Evolutionary conservation across 2,888 invertebrate genomes (phyloP).

Genomic region (Fragum sueziense): DNA sequence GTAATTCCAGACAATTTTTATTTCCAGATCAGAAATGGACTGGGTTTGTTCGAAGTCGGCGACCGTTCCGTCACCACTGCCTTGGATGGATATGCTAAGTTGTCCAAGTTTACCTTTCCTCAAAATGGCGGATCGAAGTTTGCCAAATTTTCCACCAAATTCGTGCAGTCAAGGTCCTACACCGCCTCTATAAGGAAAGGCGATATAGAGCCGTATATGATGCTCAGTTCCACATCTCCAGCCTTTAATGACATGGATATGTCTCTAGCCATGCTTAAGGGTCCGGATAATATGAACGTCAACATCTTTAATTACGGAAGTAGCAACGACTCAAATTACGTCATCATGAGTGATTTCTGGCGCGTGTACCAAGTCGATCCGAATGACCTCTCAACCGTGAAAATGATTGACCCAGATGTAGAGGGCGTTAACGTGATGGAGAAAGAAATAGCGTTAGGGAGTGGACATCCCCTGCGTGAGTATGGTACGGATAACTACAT

Average conservation of each 20-base stretch:
- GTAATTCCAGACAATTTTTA: too few species aligned
- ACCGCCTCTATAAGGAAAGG: constrained; percentile 45
- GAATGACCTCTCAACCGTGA: constrained; percentile 20
- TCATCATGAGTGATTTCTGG: constrained; percentile 69
- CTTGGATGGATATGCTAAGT: constrained; percentile 67
- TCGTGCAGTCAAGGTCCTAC: constrained; percentile 59
- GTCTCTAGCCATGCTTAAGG: constrained; percentile 46
- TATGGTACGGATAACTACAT: constrained; percentile 65
- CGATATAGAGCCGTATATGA: constrained; percentile 64
- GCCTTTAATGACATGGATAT: constrained; percentile 45
- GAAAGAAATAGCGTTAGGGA: constrained; percentile 67
- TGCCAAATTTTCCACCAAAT: constrained; percentile 55
- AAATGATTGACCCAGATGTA: constrained; percentile 32
- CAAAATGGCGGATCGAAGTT: constrained; percentile 21
- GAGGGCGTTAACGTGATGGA: constrained; percentile 20
- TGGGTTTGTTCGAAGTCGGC: constrained; percentile 63
- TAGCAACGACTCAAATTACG: constrained; percentile 16
- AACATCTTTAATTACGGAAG: constrained; percentile 58
- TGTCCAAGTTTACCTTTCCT: constrained; percentile 53
- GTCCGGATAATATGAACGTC: constrained; percentile 67
- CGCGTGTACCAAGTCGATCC: constrained; percentile 60
- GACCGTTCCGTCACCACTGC: constrained; percentile 51
- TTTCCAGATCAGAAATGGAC: constrained; percentile 81
- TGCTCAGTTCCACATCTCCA: constrained; percentile 58
- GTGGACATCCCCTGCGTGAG: constrained; percentile 77